Conservation (phyloP, 1,140 invertebrate species). For the Ceratoteleas bidentatus region DNA sequence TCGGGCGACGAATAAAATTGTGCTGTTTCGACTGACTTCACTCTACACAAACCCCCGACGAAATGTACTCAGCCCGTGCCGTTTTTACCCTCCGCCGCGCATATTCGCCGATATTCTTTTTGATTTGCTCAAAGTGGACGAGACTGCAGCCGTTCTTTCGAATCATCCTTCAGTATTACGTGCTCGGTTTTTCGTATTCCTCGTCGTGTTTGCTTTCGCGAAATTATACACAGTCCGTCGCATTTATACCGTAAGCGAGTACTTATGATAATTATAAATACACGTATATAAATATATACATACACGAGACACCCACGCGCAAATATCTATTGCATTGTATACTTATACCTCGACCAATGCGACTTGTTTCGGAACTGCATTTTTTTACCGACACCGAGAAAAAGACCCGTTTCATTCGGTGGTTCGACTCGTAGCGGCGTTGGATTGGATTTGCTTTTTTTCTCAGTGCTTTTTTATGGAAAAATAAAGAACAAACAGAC, state of each 20-base stretch:
- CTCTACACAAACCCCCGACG: conserved; percentile 11
- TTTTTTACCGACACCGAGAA: not conserved
- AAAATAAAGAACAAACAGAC: conserved; percentile 8
- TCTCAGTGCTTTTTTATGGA: conserved; percentile 22
- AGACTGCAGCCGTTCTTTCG: not conserved
- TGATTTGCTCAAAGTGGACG: conserved; percentile 48
- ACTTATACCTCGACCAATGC: not conserved
- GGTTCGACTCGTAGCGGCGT: no score
- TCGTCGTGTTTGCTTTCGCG: not conserved
- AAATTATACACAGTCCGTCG: conserved; percentile 13
- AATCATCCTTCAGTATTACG: conserved; percentile 52
- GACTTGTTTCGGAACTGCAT: not conserved
- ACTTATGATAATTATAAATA: conserved; percentile 24
- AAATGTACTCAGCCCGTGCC: not conserved
- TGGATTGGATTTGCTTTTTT: conserved; percentile 20
- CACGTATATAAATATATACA: conserved; percentile 3
- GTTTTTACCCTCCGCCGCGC: no score
- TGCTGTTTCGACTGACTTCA: not conserved
- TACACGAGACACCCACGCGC: not conserved
- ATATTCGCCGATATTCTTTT: conserved; percentile 19
- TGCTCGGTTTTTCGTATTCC: conserved; percentile 11
- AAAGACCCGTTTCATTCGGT: not conserved
- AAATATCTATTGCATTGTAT: not conserved
- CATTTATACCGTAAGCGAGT: conserved; percentile 34
- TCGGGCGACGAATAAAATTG: not conserved